A percentile compares a stretch with the other conserved stretches of the same genome.
Conservation (phyloP, 2,797 vertebrate genomes). For the Myiotriccus ornatus region DNA sequence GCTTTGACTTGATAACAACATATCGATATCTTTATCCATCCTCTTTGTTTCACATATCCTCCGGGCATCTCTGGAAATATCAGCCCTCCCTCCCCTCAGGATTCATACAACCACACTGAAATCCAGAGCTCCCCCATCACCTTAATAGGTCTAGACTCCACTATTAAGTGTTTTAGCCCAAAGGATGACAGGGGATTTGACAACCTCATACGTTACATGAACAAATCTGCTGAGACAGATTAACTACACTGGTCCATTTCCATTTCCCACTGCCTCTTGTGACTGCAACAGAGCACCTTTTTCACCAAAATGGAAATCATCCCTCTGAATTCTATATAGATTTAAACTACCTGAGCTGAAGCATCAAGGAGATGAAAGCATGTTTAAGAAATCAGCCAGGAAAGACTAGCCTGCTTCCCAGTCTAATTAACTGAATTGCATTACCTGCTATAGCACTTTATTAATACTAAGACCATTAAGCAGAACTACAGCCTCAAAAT, state of each 20-base stretch:
- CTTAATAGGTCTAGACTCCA: not conserved
- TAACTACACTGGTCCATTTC: not conserved
- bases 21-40: constrained; percentile 8
- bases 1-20: not conserved
- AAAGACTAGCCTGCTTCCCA: not conserved
- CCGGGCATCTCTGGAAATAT: not conserved
- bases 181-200: constrained; percentile 43
- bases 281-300: not conserved
- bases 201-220: constrained; percentile 12
- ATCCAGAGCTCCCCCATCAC: not conserved
- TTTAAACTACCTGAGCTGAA: not conserved
- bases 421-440: not conserved
- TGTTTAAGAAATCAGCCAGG: not conserved
- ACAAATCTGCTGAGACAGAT: constrained; percentile 20
- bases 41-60: not conserved
- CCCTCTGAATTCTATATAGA: not conserved
- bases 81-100: not conserved
- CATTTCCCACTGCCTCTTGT: not conserved
- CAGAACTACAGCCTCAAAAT: not conserved
- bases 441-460: not conserved
- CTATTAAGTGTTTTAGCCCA: constrained; percentile 36
- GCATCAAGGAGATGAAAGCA: not conserved
- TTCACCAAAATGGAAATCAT: not conserved
- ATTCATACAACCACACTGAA: not conserved
- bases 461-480: not conserved